phyloP scores from a whole-genome alignment of 2,113 vertebrate species.

The Echinops telfairi region DNA sequence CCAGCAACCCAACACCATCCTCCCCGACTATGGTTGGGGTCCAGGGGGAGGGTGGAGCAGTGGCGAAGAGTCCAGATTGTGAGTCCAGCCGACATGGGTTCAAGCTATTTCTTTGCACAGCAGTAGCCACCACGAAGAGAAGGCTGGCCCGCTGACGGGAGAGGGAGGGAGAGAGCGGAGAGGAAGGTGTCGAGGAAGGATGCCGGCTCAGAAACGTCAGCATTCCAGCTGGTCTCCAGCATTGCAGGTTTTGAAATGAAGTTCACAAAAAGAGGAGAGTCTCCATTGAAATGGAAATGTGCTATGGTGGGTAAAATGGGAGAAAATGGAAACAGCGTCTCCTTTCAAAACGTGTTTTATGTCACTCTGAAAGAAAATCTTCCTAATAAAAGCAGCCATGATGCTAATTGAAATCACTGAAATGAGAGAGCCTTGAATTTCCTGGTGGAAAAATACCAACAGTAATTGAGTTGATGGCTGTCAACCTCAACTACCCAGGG shows the following conservation, averaged over 20 bases:
- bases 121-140: not conserved
- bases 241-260: conserved; percentile 41
- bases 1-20: not conserved
- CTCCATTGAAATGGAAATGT: conserved; percentile 71
- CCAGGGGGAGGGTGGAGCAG: fast-evolving
- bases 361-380: conserved; percentile 52
- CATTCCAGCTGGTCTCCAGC: conserved; percentile 18
- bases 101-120: not conserved
- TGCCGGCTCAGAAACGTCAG: fast-evolving
- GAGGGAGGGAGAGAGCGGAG: too few relatives aligned
- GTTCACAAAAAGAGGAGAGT: not conserved
- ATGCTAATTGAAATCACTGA: not conserved
- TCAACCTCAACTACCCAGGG: fast-evolving
- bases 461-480: fast-evolving
- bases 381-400: conserved; percentile 26
- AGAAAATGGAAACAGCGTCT: conserved; percentile 26
- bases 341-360: conserved; percentile 55
- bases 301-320: not conserved
- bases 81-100: not conserved
- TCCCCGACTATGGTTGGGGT: not conserved
- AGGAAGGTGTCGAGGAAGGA: not conserved
- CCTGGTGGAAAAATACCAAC: not conserved
- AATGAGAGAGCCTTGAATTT: not conserved
- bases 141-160: fast-evolving
- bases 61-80: not conserved